These are phyloP conservation scores for Xestia sexstrigata DNA, from an alignment of 2,888 invertebrate species.

Conservation along the genomic window DNA sequence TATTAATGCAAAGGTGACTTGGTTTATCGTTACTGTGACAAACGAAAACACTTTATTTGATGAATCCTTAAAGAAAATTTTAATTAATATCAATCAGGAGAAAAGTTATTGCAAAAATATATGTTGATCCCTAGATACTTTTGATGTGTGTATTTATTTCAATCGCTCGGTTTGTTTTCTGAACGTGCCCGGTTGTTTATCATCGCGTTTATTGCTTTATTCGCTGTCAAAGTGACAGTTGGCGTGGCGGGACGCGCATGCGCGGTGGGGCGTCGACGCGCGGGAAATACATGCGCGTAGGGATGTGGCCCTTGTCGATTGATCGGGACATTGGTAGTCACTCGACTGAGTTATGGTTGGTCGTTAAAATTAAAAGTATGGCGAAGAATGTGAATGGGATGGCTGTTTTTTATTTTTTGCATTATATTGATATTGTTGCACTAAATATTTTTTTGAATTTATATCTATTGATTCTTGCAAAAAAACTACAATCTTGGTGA, in stretches of 20 bases:
- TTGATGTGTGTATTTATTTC: no score
- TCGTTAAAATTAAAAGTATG: slow-evolving; percentile 59
- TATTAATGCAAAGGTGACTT: no score
- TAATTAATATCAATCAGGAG: no score
- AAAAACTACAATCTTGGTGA: not conserved
- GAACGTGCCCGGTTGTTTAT: slow-evolving; percentile 71
- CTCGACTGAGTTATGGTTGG: slow-evolving; percentile 52
- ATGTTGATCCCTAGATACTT: no score
- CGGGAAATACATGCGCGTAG: slow-evolving; percentile 60
- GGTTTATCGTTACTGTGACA: no score
- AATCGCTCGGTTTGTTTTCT: slow-evolving; percentile 76
- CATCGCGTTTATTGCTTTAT: slow-evolving; percentile 69
- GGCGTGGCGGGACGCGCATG: slow-evolving; percentile 69
- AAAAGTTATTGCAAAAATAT: no score
- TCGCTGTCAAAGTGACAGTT: slow-evolving; percentile 70
- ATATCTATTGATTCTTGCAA: slow-evolving; percentile 3
- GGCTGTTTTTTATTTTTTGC: not conserved
- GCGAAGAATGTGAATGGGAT: slow-evolving; percentile 38
- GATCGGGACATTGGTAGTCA: slow-evolving; percentile 61
- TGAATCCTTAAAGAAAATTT: no score
- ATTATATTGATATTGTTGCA: slow-evolving; percentile 3
- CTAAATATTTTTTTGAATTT: slow-evolving; percentile 10
- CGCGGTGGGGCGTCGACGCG: slow-evolving; percentile 72
- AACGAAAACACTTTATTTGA: no score
- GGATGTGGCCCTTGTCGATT: slow-evolving; percentile 60